Evolutionary conservation across 2,113 vertebrate species (phyloP).

Genomic region (Ceratotherium simum): DNA sequence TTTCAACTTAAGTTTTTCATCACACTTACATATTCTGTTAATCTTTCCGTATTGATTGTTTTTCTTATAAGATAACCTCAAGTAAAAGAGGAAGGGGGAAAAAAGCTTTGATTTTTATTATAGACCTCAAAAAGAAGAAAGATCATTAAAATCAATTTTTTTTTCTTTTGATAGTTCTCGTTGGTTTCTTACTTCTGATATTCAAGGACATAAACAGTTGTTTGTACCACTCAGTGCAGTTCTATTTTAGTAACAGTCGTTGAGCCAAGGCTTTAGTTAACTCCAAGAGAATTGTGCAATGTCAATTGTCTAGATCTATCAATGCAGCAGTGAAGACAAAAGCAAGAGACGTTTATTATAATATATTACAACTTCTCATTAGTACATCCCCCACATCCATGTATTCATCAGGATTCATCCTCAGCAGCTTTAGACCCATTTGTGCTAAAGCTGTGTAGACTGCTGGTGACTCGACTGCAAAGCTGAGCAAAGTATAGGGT

Average conservation of each 20-base stretch:
- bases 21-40: background rate
- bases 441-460: background rate
- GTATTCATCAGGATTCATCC: background rate
- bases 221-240: background rate
- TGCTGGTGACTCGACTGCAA: background rate
- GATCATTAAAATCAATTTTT: constrained; percentile 1
- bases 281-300: background rate
- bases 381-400: background rate
- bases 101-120: background rate
- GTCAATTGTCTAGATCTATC: background rate
- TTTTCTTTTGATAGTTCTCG: background rate
- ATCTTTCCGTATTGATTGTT: background rate
- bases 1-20: background rate
- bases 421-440: background rate
- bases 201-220: background rate
- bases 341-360: background rate
- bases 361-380: background rate
- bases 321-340: background rate
- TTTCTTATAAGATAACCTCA: background rate
- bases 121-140: background rate
- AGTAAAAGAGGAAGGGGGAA: background rate
- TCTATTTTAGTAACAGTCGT: background rate
- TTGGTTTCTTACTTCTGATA: background rate
- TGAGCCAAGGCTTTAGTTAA: background rate
- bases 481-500: background rate